phyloP scores from a whole-genome alignment of 2,113 vertebrate species.

The Ictalurus furcatus region DNA sequence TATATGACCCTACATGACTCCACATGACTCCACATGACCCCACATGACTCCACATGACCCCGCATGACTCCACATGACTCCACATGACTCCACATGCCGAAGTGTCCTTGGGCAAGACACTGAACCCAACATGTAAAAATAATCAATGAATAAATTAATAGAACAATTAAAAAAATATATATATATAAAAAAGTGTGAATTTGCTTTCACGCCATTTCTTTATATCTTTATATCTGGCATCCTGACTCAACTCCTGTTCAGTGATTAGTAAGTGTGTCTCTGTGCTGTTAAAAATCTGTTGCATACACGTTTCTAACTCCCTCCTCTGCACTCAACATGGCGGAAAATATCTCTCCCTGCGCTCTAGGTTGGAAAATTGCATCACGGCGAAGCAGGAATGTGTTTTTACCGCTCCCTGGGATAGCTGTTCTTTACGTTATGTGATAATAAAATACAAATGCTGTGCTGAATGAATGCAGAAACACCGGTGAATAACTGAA shows the following conservation, averaged over 20 bases:
- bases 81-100: no score
- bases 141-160: neutral
- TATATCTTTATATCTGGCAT: neutral
- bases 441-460: neutral
- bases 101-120: no score
- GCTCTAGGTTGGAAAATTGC: slow-evolving; percentile 15
- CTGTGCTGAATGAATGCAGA: slow-evolving; percentile 4
- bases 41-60: no score
- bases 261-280: slow-evolving; percentile 20
- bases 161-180: neutral
- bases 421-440: slow-evolving; percentile 15
- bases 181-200: neutral
- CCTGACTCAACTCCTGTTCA: slow-evolving; percentile 13
- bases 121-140: neutral
- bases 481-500: slow-evolving; percentile 14
- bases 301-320: neutral
- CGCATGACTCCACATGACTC: no score
- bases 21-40: no score
- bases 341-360: slow-evolving; percentile 20
- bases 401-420: slow-evolving; percentile 19
- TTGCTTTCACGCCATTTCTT: neutral
- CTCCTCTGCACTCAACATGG: slow-evolving; percentile 30
- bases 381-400: neutral
- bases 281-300: slow-evolving; percentile 5
- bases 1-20: no score